Base-by-base conservation (phyloP, 2,113 vertebrate species). In the Myiozetetes cayanensis region DNA sequence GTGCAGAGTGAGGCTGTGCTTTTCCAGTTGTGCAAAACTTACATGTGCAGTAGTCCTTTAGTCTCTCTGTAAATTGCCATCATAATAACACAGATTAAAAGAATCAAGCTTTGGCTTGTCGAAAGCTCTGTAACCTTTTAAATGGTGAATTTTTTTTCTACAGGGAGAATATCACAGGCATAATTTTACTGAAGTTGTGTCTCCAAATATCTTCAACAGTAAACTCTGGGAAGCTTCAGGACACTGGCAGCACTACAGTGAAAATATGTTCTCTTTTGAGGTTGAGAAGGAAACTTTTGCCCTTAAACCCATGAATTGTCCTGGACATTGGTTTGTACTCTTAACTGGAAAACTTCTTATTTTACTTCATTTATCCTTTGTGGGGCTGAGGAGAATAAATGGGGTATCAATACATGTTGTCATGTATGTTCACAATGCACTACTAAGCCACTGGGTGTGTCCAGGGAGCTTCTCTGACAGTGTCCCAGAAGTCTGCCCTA, bases 261-360 rank as follows among this genome's bases (percentile, higher is more conserved):
- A 99, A 83, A 99, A 99, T 95, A 99, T 99, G 98, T 99, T 99
- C 96, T 98, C 98, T 68, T 99, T 99, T 95, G 98, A 98, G 1
- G 90, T 99, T 4, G 99, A 99, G 86, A 99, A 99, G 79, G 99
- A 99, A 59, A 94, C 98, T 9, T 99, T 99, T 65, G 99, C 99
- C 14, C 98, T 99, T 20, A 99, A 99, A 89, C 99, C 99, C 7
- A 99, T 99, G 99, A 99, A 99, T 96, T 99, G 99, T 68, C 99
- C 99, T 0, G 99, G 99, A 73, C 99, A 99, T 93, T 99, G 99
- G 99, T 99, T 97, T 96, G 97, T 97, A 65, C 17, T 77, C 14
- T 68, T 14, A 81, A 2, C 14, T 55, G 41, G 50, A 67, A 77
- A 84, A 8, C 2, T 13, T 66, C 24, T 33, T 83, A 7, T 22